Evolutionary conservation across 2,888 invertebrate genomes (phyloP), one percentile per base, ranked within the genome.

Genomic region (Chrysotoxum bicinctum): DNA sequence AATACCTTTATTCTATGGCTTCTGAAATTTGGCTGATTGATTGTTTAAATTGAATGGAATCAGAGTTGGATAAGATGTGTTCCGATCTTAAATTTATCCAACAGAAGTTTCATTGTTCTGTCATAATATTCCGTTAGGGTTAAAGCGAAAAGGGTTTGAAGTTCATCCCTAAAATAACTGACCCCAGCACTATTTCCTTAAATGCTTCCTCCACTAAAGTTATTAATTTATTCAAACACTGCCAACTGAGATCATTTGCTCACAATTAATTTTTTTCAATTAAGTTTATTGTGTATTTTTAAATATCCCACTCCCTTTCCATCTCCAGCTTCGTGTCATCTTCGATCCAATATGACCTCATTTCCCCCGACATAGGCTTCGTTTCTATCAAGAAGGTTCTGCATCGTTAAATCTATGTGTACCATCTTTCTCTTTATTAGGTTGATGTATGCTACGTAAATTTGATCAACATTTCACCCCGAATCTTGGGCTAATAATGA

Each of bases 251-350:
- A 12, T 40, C 7, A 43, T 8, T 40, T 16, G 16, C 16, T 43
- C 16, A 43, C 16, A 30, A 14, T 30, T 10, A 30, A 16, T 54
- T 30, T 16, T 1, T 16, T 54, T n/a, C n/a, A 30, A 16, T 54
- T 16, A 16, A 64, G 54, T 50, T 78, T 74, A 78, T 83, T 84
- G 72, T 84, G 79, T 75, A 72, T 60, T 74, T 75, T 69, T 69
- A 23, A 37, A 66, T 74, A 40, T 69, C 50, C 26, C 7, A 26
- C 43, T 75, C 43, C 56, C 35, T 32, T 74, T 45, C 10, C 37
- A 35, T 43, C 32, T 74, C 40, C 62, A 30, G 48, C 23, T 58
- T 32, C 37, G 21, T 37, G 21, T n/a, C 32, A 43, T 30, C 37
- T 16, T 12, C 9, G 4, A 26, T 23, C 14, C 7, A 52, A 19